Conservation (phyloP, 92 coral and sea anemone species). For the Paramuricea clavata region DNA sequence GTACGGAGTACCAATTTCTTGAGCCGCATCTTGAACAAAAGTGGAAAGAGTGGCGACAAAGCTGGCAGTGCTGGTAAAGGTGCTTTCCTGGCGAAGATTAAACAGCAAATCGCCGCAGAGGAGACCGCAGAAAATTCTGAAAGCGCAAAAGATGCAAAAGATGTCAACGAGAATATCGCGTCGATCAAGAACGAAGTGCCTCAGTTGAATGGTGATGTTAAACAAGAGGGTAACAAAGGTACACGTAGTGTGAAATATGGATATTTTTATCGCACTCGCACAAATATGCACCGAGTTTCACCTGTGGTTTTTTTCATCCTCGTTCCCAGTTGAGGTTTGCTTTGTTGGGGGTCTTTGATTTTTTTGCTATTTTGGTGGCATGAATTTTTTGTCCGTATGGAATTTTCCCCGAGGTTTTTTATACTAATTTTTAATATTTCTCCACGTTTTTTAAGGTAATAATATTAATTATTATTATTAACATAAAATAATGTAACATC, state of each 20-base stretch:
- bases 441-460: neutral
- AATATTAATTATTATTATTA: no score
- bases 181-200: neutral
- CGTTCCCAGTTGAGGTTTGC: no score
- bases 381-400: conserved; percentile 13
- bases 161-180: conserved; percentile 28
- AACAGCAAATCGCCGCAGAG: conserved; percentile 94
- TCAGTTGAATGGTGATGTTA: conserved; percentile 12
- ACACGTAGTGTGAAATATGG: conserved; percentile 34
- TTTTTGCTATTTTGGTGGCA: no score
- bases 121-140: conserved; percentile 81
- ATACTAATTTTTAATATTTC: neutral
- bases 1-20: conserved; percentile 97
- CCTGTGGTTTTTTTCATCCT: conserved; percentile 42
- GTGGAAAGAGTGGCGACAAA: conserved; percentile 69
- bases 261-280: conserved; percentile 25
- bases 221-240: conserved; percentile 42
- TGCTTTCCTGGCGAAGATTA: conserved; percentile 90
- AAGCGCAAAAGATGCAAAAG: conserved; percentile 47
- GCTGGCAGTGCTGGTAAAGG: conserved; percentile 73
- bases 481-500: no score
- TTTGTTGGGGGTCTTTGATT: neutral
- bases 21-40: conserved; percentile 89
- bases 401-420: neutral
- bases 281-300: conserved; percentile 2